A percentile compares a stretch with the other conserved stretches of the same genome.
Evolutionary conservation across 2,888 invertebrate species (phyloP).

Genomic region (Aspidiotus destructor): DNA sequence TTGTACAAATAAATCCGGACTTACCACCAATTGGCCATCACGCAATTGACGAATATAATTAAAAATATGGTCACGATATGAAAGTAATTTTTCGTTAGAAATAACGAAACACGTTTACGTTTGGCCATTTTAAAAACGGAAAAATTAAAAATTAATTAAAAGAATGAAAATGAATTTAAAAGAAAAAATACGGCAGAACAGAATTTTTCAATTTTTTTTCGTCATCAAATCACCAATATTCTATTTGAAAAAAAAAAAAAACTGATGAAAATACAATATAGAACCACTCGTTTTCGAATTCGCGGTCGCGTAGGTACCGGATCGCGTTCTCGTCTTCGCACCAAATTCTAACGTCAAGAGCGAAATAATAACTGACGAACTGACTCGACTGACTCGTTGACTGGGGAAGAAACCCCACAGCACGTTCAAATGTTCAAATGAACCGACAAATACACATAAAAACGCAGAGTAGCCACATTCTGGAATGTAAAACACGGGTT

Average conservation of each 20-base stretch:
- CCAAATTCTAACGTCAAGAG: constrained; percentile 22
- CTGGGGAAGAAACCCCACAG: constrained; percentile 31
- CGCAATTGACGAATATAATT: constrained; percentile 20
- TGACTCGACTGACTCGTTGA: constrained; percentile 19
- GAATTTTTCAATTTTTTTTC: background rate
- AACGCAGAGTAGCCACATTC: constrained; percentile 32
- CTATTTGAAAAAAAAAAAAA: background rate
- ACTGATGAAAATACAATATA: background rate
- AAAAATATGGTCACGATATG: constrained; percentile 8
- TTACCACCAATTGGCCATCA: constrained; percentile 27
- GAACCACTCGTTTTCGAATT: background rate
- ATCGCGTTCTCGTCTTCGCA: constrained; percentile 11
- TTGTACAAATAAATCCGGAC: background rate
- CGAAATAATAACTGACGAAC: constrained; percentile 31
- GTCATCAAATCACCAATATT: background rate
- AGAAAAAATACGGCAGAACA: background rate
- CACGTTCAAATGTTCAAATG: constrained; percentile 28
- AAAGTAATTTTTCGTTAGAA: constrained; percentile 23
- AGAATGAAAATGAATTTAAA: background rate
- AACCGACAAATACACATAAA: constrained; percentile 32
- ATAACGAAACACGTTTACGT: constrained; percentile 20
- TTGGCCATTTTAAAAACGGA: constrained; percentile 22
- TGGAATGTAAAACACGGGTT: constrained; percentile 22
- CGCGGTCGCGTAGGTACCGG: background rate
- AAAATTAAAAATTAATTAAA: background rate